A percentile compares a stretch with the other conserved stretches of the same genome.
Conservation (phyloP, 1,140 invertebrate genomes). For the Megathymus violae region DNA sequence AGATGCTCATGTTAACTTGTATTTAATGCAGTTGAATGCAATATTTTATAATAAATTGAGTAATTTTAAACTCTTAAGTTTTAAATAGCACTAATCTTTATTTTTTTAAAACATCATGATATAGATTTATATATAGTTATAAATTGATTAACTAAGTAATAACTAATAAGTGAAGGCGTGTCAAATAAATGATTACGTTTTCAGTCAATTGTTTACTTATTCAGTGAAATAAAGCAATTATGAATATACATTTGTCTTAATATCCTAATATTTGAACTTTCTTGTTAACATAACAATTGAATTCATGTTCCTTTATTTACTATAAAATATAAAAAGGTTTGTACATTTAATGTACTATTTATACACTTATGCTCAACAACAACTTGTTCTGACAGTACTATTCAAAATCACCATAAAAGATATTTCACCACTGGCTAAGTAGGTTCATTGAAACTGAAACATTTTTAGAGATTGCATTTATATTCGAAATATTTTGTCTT, state of each 20-base stretch:
- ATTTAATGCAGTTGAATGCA: slow-evolving; percentile 83
- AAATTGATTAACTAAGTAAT: slow-evolving; percentile 78
- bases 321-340: slow-evolving; percentile 32
- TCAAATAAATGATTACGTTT: slow-evolving; percentile 81
- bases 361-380: slow-evolving; percentile 23
- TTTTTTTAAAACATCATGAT: slow-evolving; percentile 81
- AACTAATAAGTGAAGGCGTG: slow-evolving; percentile 77
- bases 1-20: slow-evolving; percentile 80
- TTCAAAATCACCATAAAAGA: slow-evolving; percentile 26
- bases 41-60: slow-evolving; percentile 82
- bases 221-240: slow-evolving; percentile 75
- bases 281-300: slow-evolving; percentile 26
- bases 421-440: slow-evolving; percentile 18
- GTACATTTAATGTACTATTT: slow-evolving; percentile 33
- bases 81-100: slow-evolving; percentile 82
- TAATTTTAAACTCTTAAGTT: slow-evolving; percentile 77
- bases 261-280: slow-evolving; percentile 35
- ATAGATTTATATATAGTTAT: slow-evolving; percentile 82
- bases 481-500: slow-evolving; percentile 11
- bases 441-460: slow-evolving; percentile 6
- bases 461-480: slow-evolving; percentile 13
- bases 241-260: slow-evolving; percentile 36
- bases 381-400: slow-evolving; percentile 27
- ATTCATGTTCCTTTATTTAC: slow-evolving; percentile 24
- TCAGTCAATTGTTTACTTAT: slow-evolving; percentile 82